Evolutionary conservation across 2,888 invertebrate genomes (phyloP).

Genomic region (Bimastos eiseni): DNA sequence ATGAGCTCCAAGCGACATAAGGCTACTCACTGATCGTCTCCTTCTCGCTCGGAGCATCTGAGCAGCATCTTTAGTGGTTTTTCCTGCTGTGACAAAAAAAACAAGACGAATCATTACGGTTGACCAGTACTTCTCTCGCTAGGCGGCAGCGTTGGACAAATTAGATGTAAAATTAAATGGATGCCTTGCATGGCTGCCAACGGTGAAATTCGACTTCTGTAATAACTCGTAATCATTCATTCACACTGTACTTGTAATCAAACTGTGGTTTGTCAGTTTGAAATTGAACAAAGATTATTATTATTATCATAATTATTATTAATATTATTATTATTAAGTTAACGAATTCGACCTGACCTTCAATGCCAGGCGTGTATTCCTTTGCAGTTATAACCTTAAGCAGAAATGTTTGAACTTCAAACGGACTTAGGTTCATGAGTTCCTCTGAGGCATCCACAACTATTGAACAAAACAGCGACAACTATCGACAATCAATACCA

Average conservation of each 20-base stretch:
- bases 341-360: neutral
- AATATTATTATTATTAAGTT: too few relatives aligned
- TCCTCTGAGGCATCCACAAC: neutral
- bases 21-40: slow-evolving; percentile 13
- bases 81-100: neutral
- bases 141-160: too few relatives aligned
- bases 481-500: neutral
- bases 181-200: too few relatives aligned
- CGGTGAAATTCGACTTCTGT: too few relatives aligned
- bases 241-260: too few relatives aligned
- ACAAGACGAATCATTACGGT: neutral
- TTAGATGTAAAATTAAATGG: too few relatives aligned
- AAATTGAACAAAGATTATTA: too few relatives aligned
- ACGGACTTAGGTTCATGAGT: slow-evolving; percentile 18
- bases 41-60: neutral
- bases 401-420: neutral
- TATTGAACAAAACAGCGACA: neutral
- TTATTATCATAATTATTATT: too few relatives aligned
- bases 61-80: neutral
- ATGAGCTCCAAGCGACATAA: too few relatives aligned
- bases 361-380: neutral
- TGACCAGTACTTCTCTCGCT: too few relatives aligned
- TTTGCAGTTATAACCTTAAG: neutral
- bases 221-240: too few relatives aligned
- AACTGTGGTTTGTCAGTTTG: too few relatives aligned